Evolutionary conservation across 2,888 invertebrate genomes (phyloP), one percentile per base, ranked within the genome.

Genomic region (Drosophila putrida): DNA sequence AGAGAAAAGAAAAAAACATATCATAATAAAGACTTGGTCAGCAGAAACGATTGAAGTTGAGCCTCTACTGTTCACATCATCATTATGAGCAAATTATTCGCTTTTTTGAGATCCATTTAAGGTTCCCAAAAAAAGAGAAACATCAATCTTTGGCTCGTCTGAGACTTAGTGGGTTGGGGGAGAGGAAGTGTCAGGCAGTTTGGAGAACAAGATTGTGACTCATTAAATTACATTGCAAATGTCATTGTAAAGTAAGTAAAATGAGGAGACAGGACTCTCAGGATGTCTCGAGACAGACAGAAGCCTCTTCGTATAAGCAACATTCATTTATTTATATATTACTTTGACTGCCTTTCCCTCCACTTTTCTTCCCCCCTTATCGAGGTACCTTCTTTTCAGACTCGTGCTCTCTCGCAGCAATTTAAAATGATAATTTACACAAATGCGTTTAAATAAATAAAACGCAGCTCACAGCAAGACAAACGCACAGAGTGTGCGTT

Each of bases 371-470:
- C 20, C 31, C 39, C 33, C 38, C 15, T 20, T 38, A 36, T 33
- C 66, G 4, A 15, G 11, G 11, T 2, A 6, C 0, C 31, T 44
- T 28, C 55, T 44, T 51, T 51, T 44, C 43, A 46, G 27, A 36
- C 44, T 2, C 49, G 28, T 20, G 28, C 33, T 36, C 35, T 8
- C 33, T 6, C 54, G 72, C 80, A 73, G 90, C 87, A 90, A 90
- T 90, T 90, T 90, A 90, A 90, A 88, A 88, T 90, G 90, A 90
- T 90, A 90, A 90, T 90, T 90, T 90, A 90, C 88, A 90, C 87
- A 90, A 90, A 89, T 84, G 90, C 81, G 90, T 80, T 89, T 88
- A 90, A 89, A 90, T 90, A 90, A 89, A 90, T 90, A 88, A 89
- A 89, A 87, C 89, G 82, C 78, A 86, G 46, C 60, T 4, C 57